Evolutionary conservation across 64 coral and sea anemone species (phyloP), one percentile per base, ranked within the genome.

Genomic region (Astreopora myriophthalma): DNA sequence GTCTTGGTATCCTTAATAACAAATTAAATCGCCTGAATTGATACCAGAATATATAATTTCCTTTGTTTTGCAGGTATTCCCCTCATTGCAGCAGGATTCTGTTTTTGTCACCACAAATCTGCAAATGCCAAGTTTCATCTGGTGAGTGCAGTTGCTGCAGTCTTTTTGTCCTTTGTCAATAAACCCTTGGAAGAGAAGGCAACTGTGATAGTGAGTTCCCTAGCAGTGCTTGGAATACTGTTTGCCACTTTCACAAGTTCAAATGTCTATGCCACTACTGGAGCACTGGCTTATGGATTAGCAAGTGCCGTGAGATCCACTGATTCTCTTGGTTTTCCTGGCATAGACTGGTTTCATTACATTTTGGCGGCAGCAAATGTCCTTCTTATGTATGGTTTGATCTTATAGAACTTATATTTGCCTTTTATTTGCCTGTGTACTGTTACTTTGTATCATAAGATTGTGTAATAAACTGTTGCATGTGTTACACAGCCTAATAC

Each of bases 321-420:
- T n/a, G 79, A 84, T 82, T 55, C 87, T 64, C 69, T 96, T 71
- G 94, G 97, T 34, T 65, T 95, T 16, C 85, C 86, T 23, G 87
- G 97, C 77, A 75, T 99, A 6, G 94, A 99, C 76, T 88, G 90
- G 90, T 99, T 99, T 79, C 97, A 99, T 78, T 99, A 96, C 36
- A 24, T 86, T 29, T 76, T 99, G 24, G 81, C 88, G 68, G 75
- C 73, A 25, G 97, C 86, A 25, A 99, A 96, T 91, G 22, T 95
- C 38, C 84, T 93, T 22, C 44, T 96, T 10, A 87, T 88, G 81
- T 55, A 82, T 94, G 95, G 86, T n/a, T 77, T 96, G 25, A 74
- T 83, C 34, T 63, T n/a, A 30, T 58, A 64, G 25, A 27, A 37
- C 13, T 7, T 13, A 28, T 22, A 35, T 79, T 24, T n/a, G n/a